These are phyloP conservation scores for Eospalax fontanierii DNA, from an alignment of 2,797 vertebrate genomes.

Conservation along the genomic window DNA sequence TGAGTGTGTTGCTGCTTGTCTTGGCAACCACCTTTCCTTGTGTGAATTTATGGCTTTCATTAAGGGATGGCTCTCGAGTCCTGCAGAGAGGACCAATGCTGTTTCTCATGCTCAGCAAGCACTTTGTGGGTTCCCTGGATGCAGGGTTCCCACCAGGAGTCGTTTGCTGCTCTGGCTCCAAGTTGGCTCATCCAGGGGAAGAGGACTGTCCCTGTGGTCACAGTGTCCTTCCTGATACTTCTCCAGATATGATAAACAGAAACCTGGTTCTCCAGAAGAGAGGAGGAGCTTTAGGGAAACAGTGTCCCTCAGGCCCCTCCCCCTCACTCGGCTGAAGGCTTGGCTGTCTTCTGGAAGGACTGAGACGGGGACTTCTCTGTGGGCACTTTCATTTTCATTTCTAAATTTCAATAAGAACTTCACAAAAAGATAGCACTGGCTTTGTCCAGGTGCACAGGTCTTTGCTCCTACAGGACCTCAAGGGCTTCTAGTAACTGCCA, in stretches of 20 bases:
- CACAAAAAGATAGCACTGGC: not conserved
- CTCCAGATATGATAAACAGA: not conserved
- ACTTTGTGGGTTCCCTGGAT: not conserved
- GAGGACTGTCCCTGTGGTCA: not conserved
- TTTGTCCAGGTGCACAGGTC: not conserved
- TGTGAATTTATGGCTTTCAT: slow-evolving; percentile 72
- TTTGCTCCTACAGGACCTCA: rapidly evolving
- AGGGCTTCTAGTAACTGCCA: not conserved
- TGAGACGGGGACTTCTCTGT: not conserved
- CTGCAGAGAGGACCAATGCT: not conserved
- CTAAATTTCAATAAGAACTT: slow-evolving; percentile 6
- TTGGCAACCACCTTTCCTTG: slow-evolving; percentile 59
- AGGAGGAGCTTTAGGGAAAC: not conserved
- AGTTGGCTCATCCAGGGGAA: slow-evolving; percentile 5
- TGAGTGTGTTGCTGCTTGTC: not conserved
- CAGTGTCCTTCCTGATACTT: not conserved
- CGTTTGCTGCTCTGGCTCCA: not conserved
- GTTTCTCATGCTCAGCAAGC: not conserved
- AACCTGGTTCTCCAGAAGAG: rapidly evolving
- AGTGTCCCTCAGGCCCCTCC: rapidly evolving
- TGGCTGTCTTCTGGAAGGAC: not conserved
- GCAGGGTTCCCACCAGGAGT: not conserved
- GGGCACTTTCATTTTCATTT: slow-evolving; percentile 15
- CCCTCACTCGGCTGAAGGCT: not conserved
- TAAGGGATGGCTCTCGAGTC: slow-evolving; percentile 50